Evolutionary conservation across 2,113 vertebrate genomes (phyloP).

Genomic region (Tor tambroides): DNA sequence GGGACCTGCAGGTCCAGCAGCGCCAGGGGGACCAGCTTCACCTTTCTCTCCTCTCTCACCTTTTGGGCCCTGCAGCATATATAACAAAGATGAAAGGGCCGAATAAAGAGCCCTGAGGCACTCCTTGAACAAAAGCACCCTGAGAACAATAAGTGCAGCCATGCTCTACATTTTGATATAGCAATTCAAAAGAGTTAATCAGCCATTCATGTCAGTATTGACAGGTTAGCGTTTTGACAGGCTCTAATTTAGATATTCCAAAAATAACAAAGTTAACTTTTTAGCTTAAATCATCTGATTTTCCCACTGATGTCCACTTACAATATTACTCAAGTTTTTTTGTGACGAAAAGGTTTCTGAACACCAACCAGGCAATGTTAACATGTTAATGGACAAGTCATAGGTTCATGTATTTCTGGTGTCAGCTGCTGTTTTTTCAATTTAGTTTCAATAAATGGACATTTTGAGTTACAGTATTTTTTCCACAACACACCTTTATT

Average conservation of each 20-base stretch:
- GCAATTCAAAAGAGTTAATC: slow-evolving; percentile 28
- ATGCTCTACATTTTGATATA: not conserved
- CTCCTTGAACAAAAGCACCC: not conserved
- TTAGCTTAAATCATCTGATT: not conserved
- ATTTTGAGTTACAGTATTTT: not conserved
- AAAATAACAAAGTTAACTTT: slow-evolving; percentile 2
- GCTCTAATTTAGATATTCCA: not conserved
- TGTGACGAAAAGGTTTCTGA: not conserved
- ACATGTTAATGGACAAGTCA: not conserved
- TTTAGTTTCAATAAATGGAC: not conserved
- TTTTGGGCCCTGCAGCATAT: slow-evolving; percentile 87
- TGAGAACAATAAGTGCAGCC: slow-evolving; percentile 12
- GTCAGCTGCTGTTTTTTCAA: not conserved
- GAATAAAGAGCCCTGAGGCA: slow-evolving; percentile 12
- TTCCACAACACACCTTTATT: not conserved
- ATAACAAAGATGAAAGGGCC: slow-evolving; percentile 37
- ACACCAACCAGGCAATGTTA: not conserved
- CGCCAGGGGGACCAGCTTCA: slow-evolving; percentile 91
- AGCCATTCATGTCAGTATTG: slow-evolving; percentile 46
- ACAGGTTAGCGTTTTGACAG: not conserved
- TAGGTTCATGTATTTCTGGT: too few species aligned
- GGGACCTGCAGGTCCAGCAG: slow-evolving; percentile 91
- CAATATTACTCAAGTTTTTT: not conserved
- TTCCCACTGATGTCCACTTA: not conserved
- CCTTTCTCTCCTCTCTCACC: slow-evolving; percentile 98